A percentile compares a stretch with the other conserved stretches of the same genome.
Conservation (phyloP, 2,888 invertebrate species). For the Stenchaetothrips biformis region DNA sequence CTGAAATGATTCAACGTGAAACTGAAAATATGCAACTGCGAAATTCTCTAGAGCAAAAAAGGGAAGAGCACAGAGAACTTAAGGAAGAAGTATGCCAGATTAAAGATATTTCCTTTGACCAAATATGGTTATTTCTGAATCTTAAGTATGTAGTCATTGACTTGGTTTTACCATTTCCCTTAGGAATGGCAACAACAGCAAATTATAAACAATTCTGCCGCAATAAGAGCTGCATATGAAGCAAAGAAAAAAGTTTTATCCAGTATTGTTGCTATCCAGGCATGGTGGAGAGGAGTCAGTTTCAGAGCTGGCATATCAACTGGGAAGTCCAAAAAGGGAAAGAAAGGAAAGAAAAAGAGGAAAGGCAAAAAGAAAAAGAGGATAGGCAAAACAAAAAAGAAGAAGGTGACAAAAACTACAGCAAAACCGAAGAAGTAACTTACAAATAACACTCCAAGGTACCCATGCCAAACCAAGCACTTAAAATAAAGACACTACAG, state of each 20-base stretch:
- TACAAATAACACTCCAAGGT: no score
- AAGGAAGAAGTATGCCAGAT: neutral
- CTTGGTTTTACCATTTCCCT: neutral
- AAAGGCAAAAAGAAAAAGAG: neutral
- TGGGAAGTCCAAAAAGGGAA: conserved; percentile 18
- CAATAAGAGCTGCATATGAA: neutral
- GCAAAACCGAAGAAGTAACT: neutral
- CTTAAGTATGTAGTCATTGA: neutral
- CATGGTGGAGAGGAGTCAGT: conserved; percentile 7
- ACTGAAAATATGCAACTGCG: conserved; percentile 2
- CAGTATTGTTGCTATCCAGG: neutral
- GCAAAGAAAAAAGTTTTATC: neutral
- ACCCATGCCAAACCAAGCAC: no score
- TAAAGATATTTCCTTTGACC: neutral
- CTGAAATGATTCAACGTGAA: neutral
- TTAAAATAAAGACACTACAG: neutral
- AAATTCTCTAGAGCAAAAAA: neutral
- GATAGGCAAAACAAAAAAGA: no score
- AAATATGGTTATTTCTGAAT: no score
- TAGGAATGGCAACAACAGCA: neutral
- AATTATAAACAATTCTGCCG: neutral
- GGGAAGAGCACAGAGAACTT: neutral
- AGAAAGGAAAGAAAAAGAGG: conserved; percentile 30
- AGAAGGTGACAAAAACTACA: neutral
- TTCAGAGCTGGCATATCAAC: neutral